Evolutionary conservation across 2,113 vertebrate species (phyloP), one percentile per base, ranked within the genome.

Genomic region (Pyxicephalus adspersus): DNA sequence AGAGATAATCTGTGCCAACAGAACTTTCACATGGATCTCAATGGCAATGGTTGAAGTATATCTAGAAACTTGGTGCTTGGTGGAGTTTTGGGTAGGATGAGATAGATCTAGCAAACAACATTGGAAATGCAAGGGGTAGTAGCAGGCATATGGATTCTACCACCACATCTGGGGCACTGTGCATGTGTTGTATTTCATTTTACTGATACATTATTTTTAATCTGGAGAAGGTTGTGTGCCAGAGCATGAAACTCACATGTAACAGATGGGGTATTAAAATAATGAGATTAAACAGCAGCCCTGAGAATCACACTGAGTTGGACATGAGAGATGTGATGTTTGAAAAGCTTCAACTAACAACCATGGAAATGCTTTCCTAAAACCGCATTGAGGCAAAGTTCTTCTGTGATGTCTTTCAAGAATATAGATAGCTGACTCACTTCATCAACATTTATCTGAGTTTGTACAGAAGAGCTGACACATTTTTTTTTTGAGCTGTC

Each of bases 241-340:
- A 72, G 9, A 31, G 26, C 19, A n/a, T 31, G 52, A 17, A 34
- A 57, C 70, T 23, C 29, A 5, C 54, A 58, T 74, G 71, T 34
- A 74, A 60, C 68, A 74, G 66, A 74, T 74, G 52, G 26, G 19
- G n/a, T 22, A 31, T 73, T 57, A 54, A 73, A 74, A 74, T 74
- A 74, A 34, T 60, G 54, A 73, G 70, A 73, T 73, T 71, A 71
- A 54, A 23, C 28, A 58, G 71, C 71, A 74, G 54, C 54, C 15
- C 18, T 74, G n/a, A 16, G 31, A 29, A 73, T 57, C 52, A 57
- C 17, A 52, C 31, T 2, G 51, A 22, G 23, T 57, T 22, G 29
- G 26, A 57, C 38, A 70, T 16, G 23, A 70, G 50, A 54, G 28
- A 22, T 29, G 28, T 73, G 51, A 54, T 58, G 54, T 60, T 22